These are phyloP conservation scores for Caenorhabditis becei DNA, from an alignment of 2,888 invertebrate species.

Conservation along the genomic window DNA sequence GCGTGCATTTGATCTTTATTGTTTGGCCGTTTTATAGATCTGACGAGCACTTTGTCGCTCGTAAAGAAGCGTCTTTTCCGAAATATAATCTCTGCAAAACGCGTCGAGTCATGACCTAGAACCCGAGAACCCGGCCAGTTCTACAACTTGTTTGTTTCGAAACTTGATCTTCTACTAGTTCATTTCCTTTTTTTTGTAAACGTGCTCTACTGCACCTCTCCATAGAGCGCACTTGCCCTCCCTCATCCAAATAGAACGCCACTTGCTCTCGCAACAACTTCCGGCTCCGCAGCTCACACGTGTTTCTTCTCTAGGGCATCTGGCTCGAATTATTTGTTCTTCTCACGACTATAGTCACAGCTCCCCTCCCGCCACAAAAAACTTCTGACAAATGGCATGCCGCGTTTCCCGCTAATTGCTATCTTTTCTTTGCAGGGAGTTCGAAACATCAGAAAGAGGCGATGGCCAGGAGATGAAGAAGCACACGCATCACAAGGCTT, in stretches of 20 bases:
- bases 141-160: too few relatives aligned
- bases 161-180: too few relatives aligned
- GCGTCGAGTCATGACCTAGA: background rate
- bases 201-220: too few relatives aligned
- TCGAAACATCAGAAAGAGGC: conserved; percentile 4
- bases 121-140: too few relatives aligned
- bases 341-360: conserved; percentile 14
- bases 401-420: conserved; percentile 10
- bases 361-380: background rate
- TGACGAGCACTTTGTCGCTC: background rate
- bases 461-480: conserved; percentile 58
- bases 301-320: background rate
- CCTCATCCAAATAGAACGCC: background rate
- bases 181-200: too few relatives aligned
- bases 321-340: conserved; percentile 20
- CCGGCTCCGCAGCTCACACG: background rate
- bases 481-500: conserved; percentile 57
- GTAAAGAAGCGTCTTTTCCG: background rate
- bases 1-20: background rate
- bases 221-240: too few relatives aligned
- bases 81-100: background rate
- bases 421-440: conserved; percentile 1
- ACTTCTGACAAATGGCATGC: conserved; percentile 41
- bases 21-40: background rate
- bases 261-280: background rate